Evolutionary conservation across 2,113 vertebrate genomes (phyloP), one percentile per base, ranked within the genome.

Genomic region (Proteles cristata): DNA sequence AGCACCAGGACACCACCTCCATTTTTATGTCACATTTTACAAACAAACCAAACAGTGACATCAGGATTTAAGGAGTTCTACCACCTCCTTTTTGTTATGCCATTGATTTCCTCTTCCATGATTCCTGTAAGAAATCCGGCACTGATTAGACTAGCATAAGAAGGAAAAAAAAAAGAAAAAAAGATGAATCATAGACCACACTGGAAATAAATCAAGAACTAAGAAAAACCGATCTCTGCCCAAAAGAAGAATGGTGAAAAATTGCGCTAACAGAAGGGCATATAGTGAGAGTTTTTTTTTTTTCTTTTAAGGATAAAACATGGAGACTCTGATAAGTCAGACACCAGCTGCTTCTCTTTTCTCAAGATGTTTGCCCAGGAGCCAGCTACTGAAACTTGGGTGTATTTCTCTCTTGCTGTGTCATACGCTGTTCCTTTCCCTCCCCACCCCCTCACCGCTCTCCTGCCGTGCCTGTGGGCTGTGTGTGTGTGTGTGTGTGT

Each of bases 181-280:
- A 39, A 55, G 73, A 95, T 58, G 85, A 96, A 77, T 93, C 92
- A 83, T 31, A 79, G 86, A n/a, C 82, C 48, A 79, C 53, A 21
- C 21, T 89, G 95, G 89, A 97, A 73, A 92, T 11, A 87, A 91
- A 90, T 53, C 65, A 92, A 97, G 92, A 92, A 93, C 85, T 48
- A 88, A 95, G 63, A 77, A 93, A 96, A 81, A 45, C 7, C 7
- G 39, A 81, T 66, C 43, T 43, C 39, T 79, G 63, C 61, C 65
- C 11, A 11, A 68, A 90, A 66, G 58, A 90, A n/a, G 50, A 66
- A 33, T 4, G 16, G 33, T 86, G 55, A 74, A 93, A 93, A 95
- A 48, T 0, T 35, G 4, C 8, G 1, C 35, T 23, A 14, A 17
- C 43, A 11, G 58, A 28, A 10, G n/a, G 39, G 28, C 53, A 6